These are phyloP conservation scores for Armadillidium nasatum DNA, from an alignment of 1,140 invertebrate genomes.

Conservation along the genomic window DNA sequence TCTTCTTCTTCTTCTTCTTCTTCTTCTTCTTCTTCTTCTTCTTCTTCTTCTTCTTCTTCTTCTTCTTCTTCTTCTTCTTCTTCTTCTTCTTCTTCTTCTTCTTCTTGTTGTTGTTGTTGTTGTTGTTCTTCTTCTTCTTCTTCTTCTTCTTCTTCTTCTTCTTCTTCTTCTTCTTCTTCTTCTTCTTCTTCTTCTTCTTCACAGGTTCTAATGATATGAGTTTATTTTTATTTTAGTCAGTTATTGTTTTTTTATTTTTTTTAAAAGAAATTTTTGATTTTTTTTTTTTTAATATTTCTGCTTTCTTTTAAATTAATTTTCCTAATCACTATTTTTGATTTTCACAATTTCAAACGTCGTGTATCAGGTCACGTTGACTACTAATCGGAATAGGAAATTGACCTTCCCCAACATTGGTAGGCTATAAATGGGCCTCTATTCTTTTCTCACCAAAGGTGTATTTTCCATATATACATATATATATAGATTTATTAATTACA, in stretches of 20 bases:
- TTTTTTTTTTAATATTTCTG: neutral
- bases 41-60: constrained; percentile 21
- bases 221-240: neutral
- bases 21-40: neutral
- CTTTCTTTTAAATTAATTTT: neutral
- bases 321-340: too few species aligned
- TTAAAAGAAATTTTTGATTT: too few species aligned
- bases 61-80: neutral
- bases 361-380: too few species aligned
- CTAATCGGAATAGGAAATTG: too few species aligned
- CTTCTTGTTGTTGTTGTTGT: neutral
- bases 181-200: neutral
- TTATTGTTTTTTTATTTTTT: neutral
- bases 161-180: neutral
- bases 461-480: too few species aligned
- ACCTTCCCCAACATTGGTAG: too few species aligned
- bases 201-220: constrained; percentile 2
- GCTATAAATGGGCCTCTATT: too few species aligned
- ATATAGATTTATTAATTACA: too few species aligned
- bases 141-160: neutral
- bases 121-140: neutral
- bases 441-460: too few species aligned
- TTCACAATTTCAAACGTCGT: too few species aligned
- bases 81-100: neutral
- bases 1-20: constrained; percentile 12